Evolutionary conservation across 53 echinoderm and acorn worm genomes (phyloP).

Genomic region (Echinarachnius parma): DNA sequence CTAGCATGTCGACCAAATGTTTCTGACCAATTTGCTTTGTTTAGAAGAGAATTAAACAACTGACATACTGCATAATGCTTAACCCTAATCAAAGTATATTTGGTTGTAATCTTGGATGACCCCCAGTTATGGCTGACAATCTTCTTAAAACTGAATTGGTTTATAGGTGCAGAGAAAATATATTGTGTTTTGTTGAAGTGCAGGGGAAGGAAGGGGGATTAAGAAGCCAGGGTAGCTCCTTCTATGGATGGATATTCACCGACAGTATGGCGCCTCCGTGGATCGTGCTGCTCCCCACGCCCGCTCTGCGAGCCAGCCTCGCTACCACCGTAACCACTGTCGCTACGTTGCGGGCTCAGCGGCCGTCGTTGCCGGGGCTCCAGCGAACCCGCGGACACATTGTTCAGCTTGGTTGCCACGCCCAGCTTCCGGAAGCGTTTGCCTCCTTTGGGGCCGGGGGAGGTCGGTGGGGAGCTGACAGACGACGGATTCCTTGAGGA

Average conservation of each 20-base stretch:
- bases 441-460: conserved; percentile 35
- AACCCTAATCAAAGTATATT: no score
- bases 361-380: conserved; percentile 52
- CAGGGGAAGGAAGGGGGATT: conserved; percentile 35
- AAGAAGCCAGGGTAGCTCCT: background rate
- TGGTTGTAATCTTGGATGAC: no score
- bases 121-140: no score
- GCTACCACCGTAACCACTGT: conserved; percentile 90
- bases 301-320: conserved; percentile 75
- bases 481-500: conserved; percentile 33
- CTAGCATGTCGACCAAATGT: no score
- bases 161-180: no score
- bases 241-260: conserved; percentile 56
- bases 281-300: conserved; percentile 58
- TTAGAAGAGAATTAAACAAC: no score
- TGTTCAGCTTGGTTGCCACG: conserved; percentile 19
- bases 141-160: no score
- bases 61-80: no score
- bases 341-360: conserved; percentile 89
- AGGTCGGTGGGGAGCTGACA: conserved; percentile 51
- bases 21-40: no score
- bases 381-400: conserved; percentile 24
- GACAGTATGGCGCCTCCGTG: conserved; percentile 76
- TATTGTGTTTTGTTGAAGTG: background rate
- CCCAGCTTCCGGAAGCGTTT: conserved; percentile 34